Percentiles rank a stretch among this genome's conserved stretches.
Evolutionary conservation across 2,888 invertebrate genomes (phyloP).

Genomic region (Danaus chrysippus): DNA sequence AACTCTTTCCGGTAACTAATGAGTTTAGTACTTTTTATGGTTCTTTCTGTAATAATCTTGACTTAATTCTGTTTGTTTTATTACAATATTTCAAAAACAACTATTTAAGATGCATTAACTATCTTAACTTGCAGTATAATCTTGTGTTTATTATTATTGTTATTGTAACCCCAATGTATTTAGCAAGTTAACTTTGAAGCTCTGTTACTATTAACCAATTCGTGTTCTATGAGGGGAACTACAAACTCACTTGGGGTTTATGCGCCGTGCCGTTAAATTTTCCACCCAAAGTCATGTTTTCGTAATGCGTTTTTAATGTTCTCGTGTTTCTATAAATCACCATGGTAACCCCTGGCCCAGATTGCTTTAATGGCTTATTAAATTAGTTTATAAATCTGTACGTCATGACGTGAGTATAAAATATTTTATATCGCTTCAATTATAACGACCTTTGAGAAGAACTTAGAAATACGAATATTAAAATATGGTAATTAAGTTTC

Average conservation of each 20-base stretch:
- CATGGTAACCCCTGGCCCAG: conserved; percentile 73
- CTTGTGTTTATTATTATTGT: neutral
- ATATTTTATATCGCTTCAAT: conserved; percentile 10
- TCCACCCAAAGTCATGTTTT: conserved; percentile 76
- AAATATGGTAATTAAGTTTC: neutral
- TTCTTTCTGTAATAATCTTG: too few relatives aligned
- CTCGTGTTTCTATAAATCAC: conserved; percentile 78
- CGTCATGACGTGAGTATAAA: conserved; percentile 23
- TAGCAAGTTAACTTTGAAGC: conserved; percentile 8
- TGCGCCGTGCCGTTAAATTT: conserved; percentile 66
- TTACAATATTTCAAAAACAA: too few relatives aligned
- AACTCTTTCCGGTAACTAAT: too few relatives aligned
- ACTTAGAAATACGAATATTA: neutral
- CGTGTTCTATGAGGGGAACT: conserved; percentile 45
- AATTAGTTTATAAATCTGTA: conserved; percentile 53
- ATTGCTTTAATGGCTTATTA: conserved; percentile 78
- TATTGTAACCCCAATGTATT: neutral
- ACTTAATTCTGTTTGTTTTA: too few relatives aligned
- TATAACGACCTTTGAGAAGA: conserved; percentile 2
- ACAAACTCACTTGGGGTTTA: conserved; percentile 60
- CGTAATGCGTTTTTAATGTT: conserved; percentile 79
- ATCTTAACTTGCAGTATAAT: neutral
- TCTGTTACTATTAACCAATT: conserved; percentile 22
- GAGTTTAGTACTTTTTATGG: too few relatives aligned
- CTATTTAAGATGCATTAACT: neutral